A percentile compares a stretch with the other conserved stretches of the same genome.
Evolutionary conservation across 2,113 vertebrate genomes (phyloP).

Genomic region (Ochotona princeps): DNA sequence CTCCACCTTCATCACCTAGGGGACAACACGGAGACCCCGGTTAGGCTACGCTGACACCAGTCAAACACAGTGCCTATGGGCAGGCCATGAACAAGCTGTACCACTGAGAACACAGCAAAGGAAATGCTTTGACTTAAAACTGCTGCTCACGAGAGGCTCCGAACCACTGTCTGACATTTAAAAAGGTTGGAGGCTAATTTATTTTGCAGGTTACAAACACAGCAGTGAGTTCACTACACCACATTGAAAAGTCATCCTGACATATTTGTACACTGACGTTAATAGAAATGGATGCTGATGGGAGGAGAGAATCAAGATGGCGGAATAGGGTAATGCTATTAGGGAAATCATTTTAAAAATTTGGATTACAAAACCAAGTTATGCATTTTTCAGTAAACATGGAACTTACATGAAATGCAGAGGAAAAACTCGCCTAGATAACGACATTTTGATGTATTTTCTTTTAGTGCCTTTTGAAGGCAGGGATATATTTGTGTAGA

Average conservation of each 20-base stretch:
- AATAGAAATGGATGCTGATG: neutral
- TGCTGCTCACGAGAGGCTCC: neutral
- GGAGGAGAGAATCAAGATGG: too few relatives aligned
- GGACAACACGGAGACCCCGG: constrained; percentile 48
- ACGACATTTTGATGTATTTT: constrained; percentile 27
- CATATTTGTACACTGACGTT: neutral
- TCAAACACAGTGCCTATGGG: neutral
- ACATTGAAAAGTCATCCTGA: neutral
- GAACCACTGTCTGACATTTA: neutral
- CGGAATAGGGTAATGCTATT: neutral
- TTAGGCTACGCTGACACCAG: neutral
- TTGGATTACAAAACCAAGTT: constrained; percentile 23
- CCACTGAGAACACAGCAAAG: neutral
- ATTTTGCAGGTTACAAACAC: neutral
- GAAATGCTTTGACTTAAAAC: neutral
- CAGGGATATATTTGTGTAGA: neutral
- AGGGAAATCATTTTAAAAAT: neutral
- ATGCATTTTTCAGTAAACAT: neutral
- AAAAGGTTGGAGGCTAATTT: neutral
- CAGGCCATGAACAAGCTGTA: neutral
- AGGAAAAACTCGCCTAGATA: neutral
- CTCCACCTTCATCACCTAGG: constrained; percentile 94
- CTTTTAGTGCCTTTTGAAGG: neutral
- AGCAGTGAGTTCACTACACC: neutral
- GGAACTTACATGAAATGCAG: constrained; percentile 8